A percentile compares a stretch with the other conserved stretches of the same genome.
These are phyloP conservation scores for Nyctereutes procyonoides DNA, from an alignment of 2,113 vertebrate genomes.

Conservation along the genomic window DNA sequence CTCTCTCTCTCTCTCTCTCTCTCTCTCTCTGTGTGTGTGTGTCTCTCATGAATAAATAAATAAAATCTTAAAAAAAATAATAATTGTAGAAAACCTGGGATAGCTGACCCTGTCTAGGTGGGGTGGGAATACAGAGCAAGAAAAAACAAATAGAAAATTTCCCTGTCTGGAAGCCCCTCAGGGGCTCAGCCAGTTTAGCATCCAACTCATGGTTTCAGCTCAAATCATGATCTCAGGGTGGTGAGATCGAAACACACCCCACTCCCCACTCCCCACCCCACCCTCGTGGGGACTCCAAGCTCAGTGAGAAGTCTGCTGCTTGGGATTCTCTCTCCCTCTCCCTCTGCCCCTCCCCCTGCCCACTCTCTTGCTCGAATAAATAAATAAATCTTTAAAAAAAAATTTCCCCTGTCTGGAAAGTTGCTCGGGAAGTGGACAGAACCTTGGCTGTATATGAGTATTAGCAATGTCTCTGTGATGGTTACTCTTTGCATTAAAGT, in stretches of 20 bases:
- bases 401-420: neutral
- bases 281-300: neutral
- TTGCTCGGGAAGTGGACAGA: neutral
- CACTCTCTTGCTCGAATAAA: neutral
- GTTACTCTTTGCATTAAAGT: constrained; percentile 13
- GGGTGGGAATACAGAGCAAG: neutral
- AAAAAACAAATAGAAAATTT: neutral
- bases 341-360: neutral
- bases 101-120: neutral
- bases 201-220: neutral
- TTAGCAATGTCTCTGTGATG: neutral
- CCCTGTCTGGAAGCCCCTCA: neutral
- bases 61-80: too few relatives aligned
- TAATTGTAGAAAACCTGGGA: neutral
- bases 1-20: too few relatives aligned
- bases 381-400: neutral
- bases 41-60: too few relatives aligned
- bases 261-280: too few relatives aligned
- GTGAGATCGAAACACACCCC: neutral
- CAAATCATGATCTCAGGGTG: neutral
- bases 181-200: neutral
- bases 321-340: neutral
- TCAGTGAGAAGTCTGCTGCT: neutral
- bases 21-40: too few relatives aligned
- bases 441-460: neutral